Evolutionary conservation across 2,797 vertebrate species (phyloP), one percentile per base, ranked within the genome.

Genomic region (Amphiprion clarkii): DNA sequence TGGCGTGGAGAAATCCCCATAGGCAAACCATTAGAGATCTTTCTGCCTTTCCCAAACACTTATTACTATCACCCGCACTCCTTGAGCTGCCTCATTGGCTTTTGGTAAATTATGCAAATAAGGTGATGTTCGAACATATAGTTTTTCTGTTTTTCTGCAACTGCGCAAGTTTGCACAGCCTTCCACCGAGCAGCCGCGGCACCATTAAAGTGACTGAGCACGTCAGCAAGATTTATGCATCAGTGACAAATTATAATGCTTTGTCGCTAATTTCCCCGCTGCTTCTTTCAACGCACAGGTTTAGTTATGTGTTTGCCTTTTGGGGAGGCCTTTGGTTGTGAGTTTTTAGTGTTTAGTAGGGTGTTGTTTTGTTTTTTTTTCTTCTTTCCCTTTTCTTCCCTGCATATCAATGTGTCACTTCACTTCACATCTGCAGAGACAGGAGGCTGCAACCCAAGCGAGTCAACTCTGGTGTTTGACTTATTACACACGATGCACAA

Each of bases 101-200:
- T 99, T 98, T 96, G 96, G 97, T 98, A 99, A 99, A 99, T 98
- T 99, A 99, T 99, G 98, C 96, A 99, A 99, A 99, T 99, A 96
- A 98, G 96, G 95, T 95, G 94, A 97, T 97, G 96, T 96, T 96
- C 95, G 86, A 97, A 98, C 98, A 98, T 95, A 99, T 97, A 98
- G 97, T 98, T 95, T 96, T 94, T 81, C 92, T 93, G 87, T 94
- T 94, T 97, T 97, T 97, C 96, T 97, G 96, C 97, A 97, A 98
- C 97, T 95, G 96, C 97, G 96, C 97, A 98, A 98, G 96, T 99
- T 99, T 96, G 96, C 97, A 97, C 97, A 98, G 97, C 96, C 97
- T 97, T 98, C 95, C 96, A 96, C 88, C 79, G 74, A 91, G 91
- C 96, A 97, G 97, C 96, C 95, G 95, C 95, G 94, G 89, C 94